phyloP scores from a whole-genome alignment of 2,113 vertebrate species.

The Ancistrus triradiatus region DNA sequence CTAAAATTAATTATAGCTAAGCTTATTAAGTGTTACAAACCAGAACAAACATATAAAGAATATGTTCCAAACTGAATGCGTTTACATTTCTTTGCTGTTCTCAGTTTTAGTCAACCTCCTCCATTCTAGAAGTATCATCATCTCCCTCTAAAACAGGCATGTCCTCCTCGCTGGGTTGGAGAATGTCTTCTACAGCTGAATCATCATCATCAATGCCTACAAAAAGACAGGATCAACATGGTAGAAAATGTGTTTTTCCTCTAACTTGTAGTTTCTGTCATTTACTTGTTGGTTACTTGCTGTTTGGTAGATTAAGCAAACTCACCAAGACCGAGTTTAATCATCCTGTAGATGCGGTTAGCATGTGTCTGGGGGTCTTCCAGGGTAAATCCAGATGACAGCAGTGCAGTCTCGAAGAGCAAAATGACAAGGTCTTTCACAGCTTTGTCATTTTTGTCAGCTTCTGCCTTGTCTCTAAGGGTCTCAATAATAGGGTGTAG shows the following conservation, averaged over 20 bases:
- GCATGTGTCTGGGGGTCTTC: slow-evolving; percentile 77
- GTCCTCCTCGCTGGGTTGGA: slow-evolving; percentile 68
- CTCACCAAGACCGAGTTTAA: slow-evolving; percentile 77
- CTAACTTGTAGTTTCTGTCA: too few species aligned
- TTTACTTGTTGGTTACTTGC: too few species aligned
- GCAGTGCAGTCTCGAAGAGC: slow-evolving; percentile 71
- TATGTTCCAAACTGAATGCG: not conserved
- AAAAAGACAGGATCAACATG: slow-evolving; percentile 6
- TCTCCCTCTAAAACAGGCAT: slow-evolving; percentile 78
- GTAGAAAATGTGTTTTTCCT: slow-evolving; percentile 12
- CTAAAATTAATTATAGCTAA: slow-evolving; percentile 15
- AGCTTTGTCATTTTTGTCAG: slow-evolving; percentile 76
- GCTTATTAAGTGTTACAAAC: slow-evolving; percentile 12
- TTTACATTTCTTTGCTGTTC: slow-evolving; percentile 4
- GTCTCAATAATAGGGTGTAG: slow-evolving; percentile 72
- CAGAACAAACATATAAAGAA: slow-evolving; percentile 10
- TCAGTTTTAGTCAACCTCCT: slow-evolving; percentile 70
- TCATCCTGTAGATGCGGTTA: slow-evolving; percentile 81
- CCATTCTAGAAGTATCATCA: slow-evolving; percentile 77
- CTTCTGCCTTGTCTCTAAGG: slow-evolving; percentile 71
- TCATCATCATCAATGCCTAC: slow-evolving; percentile 76
- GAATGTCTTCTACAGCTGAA: slow-evolving; percentile 63
- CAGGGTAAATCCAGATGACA: slow-evolving; percentile 78
- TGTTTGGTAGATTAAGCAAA: not conserved
- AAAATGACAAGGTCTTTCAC: slow-evolving; percentile 78